These are phyloP conservation scores for Platyscapa corneri DNA, from an alignment of 1,140 invertebrate genomes.

Conservation along the genomic window DNA sequence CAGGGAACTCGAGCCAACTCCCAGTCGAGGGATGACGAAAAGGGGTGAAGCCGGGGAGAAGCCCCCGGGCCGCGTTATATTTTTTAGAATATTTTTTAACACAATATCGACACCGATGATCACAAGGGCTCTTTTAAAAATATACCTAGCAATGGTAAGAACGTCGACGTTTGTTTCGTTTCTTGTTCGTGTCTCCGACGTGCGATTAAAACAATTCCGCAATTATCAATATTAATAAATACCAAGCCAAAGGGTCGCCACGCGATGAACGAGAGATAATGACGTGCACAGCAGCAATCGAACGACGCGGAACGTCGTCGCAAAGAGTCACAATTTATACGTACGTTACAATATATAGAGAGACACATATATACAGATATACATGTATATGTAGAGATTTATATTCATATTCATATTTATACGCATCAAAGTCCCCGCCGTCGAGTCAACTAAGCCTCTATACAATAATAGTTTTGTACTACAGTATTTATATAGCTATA, in stretches of 20 bases:
- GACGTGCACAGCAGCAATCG: slow-evolving; percentile 24
- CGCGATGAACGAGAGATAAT: slow-evolving; percentile 48
- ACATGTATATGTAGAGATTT: too few species aligned
- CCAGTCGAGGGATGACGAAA: background rate
- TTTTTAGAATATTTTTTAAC: slow-evolving; percentile 17
- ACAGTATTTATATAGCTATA: slow-evolving; percentile 72
- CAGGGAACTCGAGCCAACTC: too few species aligned
- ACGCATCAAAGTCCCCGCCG: slow-evolving; percentile 45
- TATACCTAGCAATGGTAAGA: slow-evolving; percentile 6
- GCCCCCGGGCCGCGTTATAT: slow-evolving; percentile 28
- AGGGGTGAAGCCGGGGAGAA: background rate
- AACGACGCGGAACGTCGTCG: slow-evolving; percentile 25
- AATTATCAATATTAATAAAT: slow-evolving; percentile 46
- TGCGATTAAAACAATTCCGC: slow-evolving; percentile 57
- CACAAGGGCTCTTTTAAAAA: background rate
- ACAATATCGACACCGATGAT: background rate
- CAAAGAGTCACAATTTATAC: slow-evolving; percentile 45
- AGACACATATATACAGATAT: background rate
- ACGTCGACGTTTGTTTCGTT: slow-evolving; percentile 47
- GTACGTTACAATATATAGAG: slow-evolving; percentile 23
- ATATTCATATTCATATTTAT: too few species aligned
- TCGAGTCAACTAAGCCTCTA: slow-evolving; percentile 60
- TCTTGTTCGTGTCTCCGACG: slow-evolving; percentile 49
- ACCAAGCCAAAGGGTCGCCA: slow-evolving; percentile 48
- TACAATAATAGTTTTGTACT: slow-evolving; percentile 68